These are phyloP conservation scores for Pitta sordida DNA, from an alignment of 2,113 vertebrate genomes.

Conservation along the genomic window DNA sequence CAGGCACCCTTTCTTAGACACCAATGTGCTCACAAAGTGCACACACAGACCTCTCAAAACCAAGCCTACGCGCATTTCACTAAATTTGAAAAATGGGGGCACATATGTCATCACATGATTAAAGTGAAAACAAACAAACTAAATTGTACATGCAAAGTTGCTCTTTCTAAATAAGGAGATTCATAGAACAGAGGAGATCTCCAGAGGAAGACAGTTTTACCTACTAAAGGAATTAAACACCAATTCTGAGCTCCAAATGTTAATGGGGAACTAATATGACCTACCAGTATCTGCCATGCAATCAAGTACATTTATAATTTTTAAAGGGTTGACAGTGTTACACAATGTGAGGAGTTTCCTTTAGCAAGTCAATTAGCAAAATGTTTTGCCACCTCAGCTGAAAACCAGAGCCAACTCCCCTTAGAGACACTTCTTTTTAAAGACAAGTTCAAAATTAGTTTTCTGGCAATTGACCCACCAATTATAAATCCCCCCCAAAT, in stretches of 20 bases:
- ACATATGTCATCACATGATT: background rate
- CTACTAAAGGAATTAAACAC: background rate
- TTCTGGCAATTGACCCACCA: background rate
- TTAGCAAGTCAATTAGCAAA: background rate
- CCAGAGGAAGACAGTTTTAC: background rate
- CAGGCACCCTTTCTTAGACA: background rate
- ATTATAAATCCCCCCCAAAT: background rate
- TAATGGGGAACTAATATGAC: background rate
- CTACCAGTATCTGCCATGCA: background rate
- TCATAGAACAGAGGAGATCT: background rate
- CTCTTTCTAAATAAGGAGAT: background rate
- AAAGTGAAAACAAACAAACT: background rate
- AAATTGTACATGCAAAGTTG: background rate
- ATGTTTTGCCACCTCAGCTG: background rate
- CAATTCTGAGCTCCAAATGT: background rate
- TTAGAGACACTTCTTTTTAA: background rate
- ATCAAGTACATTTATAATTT: background rate
- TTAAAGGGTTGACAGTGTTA: background rate
- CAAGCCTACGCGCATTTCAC: accelerated
- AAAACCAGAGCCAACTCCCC: background rate
- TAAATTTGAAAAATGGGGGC: background rate
- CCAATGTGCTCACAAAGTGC: background rate
- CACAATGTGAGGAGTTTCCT: background rate
- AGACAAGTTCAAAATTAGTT: background rate
- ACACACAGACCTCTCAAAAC: background rate